Percentiles rank a stretch among this genome's conserved stretches.
Conservation (phyloP, 2,797 vertebrate genomes). For the Scyliorhinus canicula region DNA sequence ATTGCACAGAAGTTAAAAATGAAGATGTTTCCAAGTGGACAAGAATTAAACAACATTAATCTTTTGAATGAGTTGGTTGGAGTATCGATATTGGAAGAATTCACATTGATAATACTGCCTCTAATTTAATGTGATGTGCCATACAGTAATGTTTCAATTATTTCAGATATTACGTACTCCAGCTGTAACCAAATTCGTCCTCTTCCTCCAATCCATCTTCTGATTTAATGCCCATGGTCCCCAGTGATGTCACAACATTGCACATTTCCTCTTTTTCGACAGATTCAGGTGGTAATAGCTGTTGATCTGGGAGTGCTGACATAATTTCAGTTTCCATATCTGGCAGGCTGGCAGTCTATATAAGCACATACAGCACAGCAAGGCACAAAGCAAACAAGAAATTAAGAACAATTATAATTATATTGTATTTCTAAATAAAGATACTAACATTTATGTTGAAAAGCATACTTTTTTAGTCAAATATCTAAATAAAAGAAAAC, state of each 20-base stretch:
- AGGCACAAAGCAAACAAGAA: neutral
- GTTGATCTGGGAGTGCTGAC: slow-evolving; percentile 51
- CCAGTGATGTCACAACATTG: slow-evolving; percentile 54
- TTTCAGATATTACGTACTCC: slow-evolving; percentile 73
- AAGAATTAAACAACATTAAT: neutral
- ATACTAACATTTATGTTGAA: neutral
- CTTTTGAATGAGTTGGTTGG: neutral
- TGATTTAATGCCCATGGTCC: slow-evolving; percentile 43
- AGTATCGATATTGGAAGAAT: neutral
- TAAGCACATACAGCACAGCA: slow-evolving; percentile 40
- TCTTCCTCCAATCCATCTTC: slow-evolving; percentile 58
- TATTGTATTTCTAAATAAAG: neutral
- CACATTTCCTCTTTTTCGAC: slow-evolving; percentile 61
- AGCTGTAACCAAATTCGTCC: slow-evolving; percentile 88
- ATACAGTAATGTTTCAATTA: neutral
- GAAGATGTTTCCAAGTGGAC: neutral
- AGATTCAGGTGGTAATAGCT: slow-evolving; percentile 58
- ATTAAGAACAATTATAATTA: neutral
- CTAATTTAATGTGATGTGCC: neutral
- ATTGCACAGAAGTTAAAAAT: neutral
- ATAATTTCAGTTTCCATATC: slow-evolving; percentile 64
- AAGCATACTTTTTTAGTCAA: neutral
- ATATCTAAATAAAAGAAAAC: neutral
- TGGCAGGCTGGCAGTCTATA: slow-evolving; percentile 63
- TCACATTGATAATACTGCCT: neutral